Evolutionary conservation across 2,888 invertebrate species (phyloP), one percentile per base, ranked within the genome.

Genomic region (Meteorus colon): DNA sequence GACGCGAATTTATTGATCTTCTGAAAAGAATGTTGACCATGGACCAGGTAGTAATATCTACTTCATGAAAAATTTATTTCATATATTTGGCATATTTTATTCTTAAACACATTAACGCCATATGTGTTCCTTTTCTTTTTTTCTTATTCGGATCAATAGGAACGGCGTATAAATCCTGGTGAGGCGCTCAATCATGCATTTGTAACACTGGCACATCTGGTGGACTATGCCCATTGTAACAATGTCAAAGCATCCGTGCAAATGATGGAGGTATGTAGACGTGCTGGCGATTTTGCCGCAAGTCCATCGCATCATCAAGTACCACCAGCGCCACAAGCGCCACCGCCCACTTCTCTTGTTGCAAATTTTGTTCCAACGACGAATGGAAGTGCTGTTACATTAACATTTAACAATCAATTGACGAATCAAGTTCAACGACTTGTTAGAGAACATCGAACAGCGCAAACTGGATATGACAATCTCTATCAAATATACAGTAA

Each of bases 1-100:
- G 99, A 78, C 93, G 97, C 84, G 98, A 99, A 90, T 99, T 99
- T 88, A 98, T 99, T 83, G 98, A 99, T 91, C 93, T 99, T 84
- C 92, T 99, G 72, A 99, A 99, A 91, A 93, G 97, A 85, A 99
- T 99, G 99, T 93, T 99, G 75, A 98, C 98, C 19, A 96, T 99
- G 94, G 99, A 99, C 92, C 97, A 97, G 93, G 95, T 95, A 91
- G 92, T 91, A 91, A 91, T 90, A 90, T 89, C 89, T 90, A 89
- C 79, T 86, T 84, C 84, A 83, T 82, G 82, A 74, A 81, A 69
- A 37, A 55, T 48, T 34, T 27, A 24, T 63, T 24, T 5, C 10
- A 16, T 69, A 24, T 24, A 29, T 24, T 14, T 8, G 68, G 10
- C 51, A 51, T 19, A 73, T 16, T 73, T 19, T 75, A 4, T 16